Evolutionary conservation across 2,113 vertebrate species (phyloP).

Genomic region (Clarias macrocephalus): DNA sequence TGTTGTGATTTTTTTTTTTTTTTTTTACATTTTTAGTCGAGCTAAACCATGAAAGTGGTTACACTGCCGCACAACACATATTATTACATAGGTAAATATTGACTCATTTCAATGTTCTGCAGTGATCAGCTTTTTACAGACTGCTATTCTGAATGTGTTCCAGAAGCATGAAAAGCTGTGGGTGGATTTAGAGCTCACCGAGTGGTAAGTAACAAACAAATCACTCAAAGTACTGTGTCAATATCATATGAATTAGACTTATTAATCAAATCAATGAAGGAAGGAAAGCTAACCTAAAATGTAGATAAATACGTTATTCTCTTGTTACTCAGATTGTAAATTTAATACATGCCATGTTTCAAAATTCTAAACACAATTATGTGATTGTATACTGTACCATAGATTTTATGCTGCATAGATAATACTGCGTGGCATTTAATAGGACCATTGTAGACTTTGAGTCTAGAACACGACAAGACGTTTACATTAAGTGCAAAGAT

Average conservation of each 20-base stretch:
- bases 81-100: background rate
- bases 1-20: background rate
- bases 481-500: background rate
- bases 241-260: background rate
- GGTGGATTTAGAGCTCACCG: slow-evolving; percentile 76
- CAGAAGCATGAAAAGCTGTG: slow-evolving; percentile 73
- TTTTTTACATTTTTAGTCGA: background rate
- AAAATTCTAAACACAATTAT: background rate
- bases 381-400: background rate
- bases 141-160: slow-evolving; percentile 28
- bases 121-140: background rate
- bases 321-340: background rate
- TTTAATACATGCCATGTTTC: background rate
- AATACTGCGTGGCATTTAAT: background rate
- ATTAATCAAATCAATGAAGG: background rate
- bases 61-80: background rate
- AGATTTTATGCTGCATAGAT: background rate
- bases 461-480: background rate
- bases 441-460: background rate
- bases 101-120: background rate
- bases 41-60: background rate
- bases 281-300: background rate
- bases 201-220: slow-evolving; percentile 71
- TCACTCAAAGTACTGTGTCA: background rate
- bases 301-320: background rate